phyloP scores from a whole-genome alignment of 1,140 invertebrate species.

The Lutraria rhynchaena region DNA sequence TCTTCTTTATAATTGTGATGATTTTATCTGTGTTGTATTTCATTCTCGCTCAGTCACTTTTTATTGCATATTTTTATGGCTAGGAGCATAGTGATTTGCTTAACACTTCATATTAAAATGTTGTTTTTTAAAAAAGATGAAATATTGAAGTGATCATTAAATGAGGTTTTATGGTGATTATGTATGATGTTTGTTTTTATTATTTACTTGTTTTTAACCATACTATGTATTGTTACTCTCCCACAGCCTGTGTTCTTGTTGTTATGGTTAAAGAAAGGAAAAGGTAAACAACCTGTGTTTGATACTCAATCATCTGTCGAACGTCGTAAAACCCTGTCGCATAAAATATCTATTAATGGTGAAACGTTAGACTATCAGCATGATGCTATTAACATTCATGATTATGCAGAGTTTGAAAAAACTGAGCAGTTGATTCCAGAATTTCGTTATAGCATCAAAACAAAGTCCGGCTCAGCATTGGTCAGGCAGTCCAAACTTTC shows the following conservation, averaged over 20 bases:
- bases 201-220: neutral
- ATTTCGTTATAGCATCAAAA: slow-evolving; percentile 73
- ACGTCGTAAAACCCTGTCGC: slow-evolving; percentile 58
- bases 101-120: too few relatives aligned
- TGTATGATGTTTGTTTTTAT: too few relatives aligned
- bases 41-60: too few relatives aligned
- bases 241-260: slow-evolving; percentile 78
- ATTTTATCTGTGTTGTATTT: too few relatives aligned
- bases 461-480: slow-evolving; percentile 29
- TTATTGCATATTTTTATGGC: too few relatives aligned
- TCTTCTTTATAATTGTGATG: too few relatives aligned
- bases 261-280: slow-evolving; percentile 76
- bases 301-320: slow-evolving; percentile 47
- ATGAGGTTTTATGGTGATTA: too few relatives aligned
- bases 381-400: slow-evolving; percentile 80
- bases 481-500: neutral
- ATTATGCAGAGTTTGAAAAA: slow-evolving; percentile 79
- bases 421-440: slow-evolving; percentile 75
- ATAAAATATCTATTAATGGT: slow-evolving; percentile 80
- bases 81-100: too few relatives aligned
- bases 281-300: slow-evolving; percentile 72
- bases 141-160: too few relatives aligned
- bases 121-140: too few relatives aligned
- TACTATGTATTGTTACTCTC: slow-evolving; percentile 47
- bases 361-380: slow-evolving; percentile 71